Conservation (phyloP, 2,797 vertebrate species). For the Pipistrellus pygmaeus region DNA sequence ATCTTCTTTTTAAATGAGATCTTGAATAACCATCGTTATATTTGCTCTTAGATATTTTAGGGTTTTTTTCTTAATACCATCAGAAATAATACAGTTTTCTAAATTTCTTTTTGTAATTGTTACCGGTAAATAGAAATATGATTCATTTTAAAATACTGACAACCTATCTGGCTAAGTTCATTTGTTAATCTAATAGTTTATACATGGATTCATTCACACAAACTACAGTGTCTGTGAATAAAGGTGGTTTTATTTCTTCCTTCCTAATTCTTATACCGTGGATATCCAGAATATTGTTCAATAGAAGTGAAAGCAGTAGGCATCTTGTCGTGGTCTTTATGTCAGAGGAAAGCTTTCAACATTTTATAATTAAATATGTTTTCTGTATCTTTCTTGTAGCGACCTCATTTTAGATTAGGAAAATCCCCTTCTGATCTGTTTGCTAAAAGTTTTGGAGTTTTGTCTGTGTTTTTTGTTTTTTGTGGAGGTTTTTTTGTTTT, state of each 20-base stretch:
- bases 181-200: slow-evolving; percentile 27
- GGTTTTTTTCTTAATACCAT: background rate
- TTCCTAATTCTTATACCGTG: slow-evolving; percentile 21
- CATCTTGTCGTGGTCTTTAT: background rate
- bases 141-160: slow-evolving; percentile 30
- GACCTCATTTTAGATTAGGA: slow-evolving; percentile 7
- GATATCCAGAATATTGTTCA: background rate
- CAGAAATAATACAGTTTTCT: background rate
- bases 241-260: background rate
- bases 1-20: background rate
- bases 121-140: background rate
- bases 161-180: background rate
- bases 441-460: background rate
- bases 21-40: background rate
- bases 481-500: too few relatives aligned
- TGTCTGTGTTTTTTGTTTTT: too few relatives aligned
- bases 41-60: background rate
- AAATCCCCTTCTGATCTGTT: background rate
- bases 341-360: background rate
- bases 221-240: background rate
- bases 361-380: background rate
- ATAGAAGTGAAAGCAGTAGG: background rate
- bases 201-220: background rate
- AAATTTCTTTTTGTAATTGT: slow-evolving; percentile 34
- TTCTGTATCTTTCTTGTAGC: background rate